A percentile compares a stretch with the other conserved stretches of the same genome.
Evolutionary conservation across 1,140 invertebrate species (phyloP).

Genomic region (Caenorhabditis briggsae): DNA sequence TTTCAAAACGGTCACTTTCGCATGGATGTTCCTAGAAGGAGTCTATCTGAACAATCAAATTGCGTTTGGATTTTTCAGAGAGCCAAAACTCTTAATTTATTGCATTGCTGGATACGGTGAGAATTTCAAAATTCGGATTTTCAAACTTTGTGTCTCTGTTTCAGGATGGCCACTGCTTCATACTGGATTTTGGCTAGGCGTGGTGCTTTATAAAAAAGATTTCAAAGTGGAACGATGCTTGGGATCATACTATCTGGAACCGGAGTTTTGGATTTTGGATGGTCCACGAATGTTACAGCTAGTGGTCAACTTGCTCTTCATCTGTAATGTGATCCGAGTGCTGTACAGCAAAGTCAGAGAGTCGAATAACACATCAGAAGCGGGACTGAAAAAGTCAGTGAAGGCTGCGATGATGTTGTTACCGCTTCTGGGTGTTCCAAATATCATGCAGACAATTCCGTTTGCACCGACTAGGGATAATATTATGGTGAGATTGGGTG

Average conservation of each 20-base stretch:
- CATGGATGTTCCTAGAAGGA: slow-evolving; percentile 95
- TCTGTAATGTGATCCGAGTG: slow-evolving; percentile 76
- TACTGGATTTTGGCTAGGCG: slow-evolving; percentile 72
- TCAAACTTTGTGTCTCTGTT: not conserved
- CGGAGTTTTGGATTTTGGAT: slow-evolving; percentile 78
- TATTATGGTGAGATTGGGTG: slow-evolving; percentile 71
- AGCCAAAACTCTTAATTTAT: slow-evolving; percentile 84
- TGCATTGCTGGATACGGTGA: slow-evolving; percentile 86
- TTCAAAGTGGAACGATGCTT: slow-evolving; percentile 76
- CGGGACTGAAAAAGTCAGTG: slow-evolving; percentile 73
- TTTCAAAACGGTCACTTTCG: slow-evolving; percentile 89
- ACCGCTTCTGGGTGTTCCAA: slow-evolving; percentile 76
- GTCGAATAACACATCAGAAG: slow-evolving; percentile 70
- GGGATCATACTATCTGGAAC: slow-evolving; percentile 75
- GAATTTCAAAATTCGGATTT: slow-evolving; percentile 50
- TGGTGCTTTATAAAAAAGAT: slow-evolving; percentile 73
- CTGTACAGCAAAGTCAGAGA: slow-evolving; percentile 76
- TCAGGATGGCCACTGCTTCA: slow-evolving; percentile 75
- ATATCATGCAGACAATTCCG: slow-evolving; percentile 78
- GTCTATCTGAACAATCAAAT: slow-evolving; percentile 88
- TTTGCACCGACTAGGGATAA: slow-evolving; percentile 78
- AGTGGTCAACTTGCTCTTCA: slow-evolving; percentile 76
- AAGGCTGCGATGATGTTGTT: slow-evolving; percentile 78
- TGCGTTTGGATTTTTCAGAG: slow-evolving; percentile 86
- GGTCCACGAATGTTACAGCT: slow-evolving; percentile 75